Evolutionary conservation across 1,140 invertebrate species (phyloP), one percentile per base, ranked within the genome.

Genomic region (Episyrphus balteatus): DNA sequence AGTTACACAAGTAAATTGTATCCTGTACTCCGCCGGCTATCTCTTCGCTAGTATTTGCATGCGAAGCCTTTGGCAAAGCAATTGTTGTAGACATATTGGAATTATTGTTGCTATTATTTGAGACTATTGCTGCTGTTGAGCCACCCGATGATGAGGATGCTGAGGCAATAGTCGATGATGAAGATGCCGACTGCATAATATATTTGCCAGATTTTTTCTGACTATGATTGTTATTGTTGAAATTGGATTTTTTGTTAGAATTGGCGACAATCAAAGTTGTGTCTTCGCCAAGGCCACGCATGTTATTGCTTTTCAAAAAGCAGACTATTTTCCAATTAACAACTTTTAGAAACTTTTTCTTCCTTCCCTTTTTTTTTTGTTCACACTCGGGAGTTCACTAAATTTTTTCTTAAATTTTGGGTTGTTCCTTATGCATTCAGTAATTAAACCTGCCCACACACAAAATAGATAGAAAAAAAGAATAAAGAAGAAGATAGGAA

Each of bases 1-100:
- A 97, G 69, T 96, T 96, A 73, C 92, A 96, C 63, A 97, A 69
- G 71, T 97, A 97, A 65, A 97, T 94, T 13, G 92, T 97, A 69
- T 96, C 92, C 71, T 93, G 88, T 31, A 89, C 90, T 53, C 85
- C 90, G 54, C 84, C 84, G 51, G 83, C 82, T 75, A 87, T 81
- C 54, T 86, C 83, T 46, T 68, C 65, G 37, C 34, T 60, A 26
- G 62, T 61, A 13, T 66, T 65, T 36, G 62, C 62, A 53, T 68
- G 61, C 18, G 57, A 53, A 7, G 62, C 58, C 46, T 64, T 65
- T 12, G 64, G 64, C 44, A 67, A 21, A 0, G 60, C 36, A 42
- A 65, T 66, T 32, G 60, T 62, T 14, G 49, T 53, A 11, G 47
- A 42, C 12, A 12, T 26, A 19, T 42, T 17, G 14, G 40, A 19